Percentiles rank a stretch among this genome's conserved stretches.
These are phyloP conservation scores for Grantiella picta DNA, from an alignment of 2,113 vertebrate genomes.

Conservation along the genomic window DNA sequence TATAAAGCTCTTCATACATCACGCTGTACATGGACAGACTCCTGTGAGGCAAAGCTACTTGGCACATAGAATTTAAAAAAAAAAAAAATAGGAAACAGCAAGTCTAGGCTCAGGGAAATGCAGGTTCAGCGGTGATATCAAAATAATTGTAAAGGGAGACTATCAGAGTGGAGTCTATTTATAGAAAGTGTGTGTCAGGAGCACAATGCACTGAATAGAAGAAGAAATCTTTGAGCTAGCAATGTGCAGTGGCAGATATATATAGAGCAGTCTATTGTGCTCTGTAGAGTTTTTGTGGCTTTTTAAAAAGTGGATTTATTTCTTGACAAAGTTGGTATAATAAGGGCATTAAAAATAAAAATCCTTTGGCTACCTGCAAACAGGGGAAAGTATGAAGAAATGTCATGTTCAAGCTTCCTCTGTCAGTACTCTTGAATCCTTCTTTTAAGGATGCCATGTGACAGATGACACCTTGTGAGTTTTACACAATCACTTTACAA, in stretches of 20 bases:
- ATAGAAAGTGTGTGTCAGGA: background rate
- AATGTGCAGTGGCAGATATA: background rate
- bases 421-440: background rate
- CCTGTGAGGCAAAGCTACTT: background rate
- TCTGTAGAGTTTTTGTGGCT: background rate
- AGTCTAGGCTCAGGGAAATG: conserved; percentile 17
- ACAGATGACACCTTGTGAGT: background rate
- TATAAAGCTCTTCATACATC: background rate
- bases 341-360: background rate
- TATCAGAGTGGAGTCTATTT: conserved; percentile 28
- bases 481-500: background rate
- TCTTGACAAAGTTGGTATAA: background rate
- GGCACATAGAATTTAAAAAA: background rate
- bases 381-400: background rate
- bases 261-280: background rate
- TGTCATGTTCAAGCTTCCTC: background rate
- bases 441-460: background rate
- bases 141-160: background rate
- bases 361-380: background rate
- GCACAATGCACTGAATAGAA: conserved; percentile 2
- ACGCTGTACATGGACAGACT: background rate
- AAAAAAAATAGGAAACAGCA: background rate
- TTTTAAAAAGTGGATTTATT: background rate
- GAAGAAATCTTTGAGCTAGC: conserved; percentile 30
- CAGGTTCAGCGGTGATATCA: background rate